Percentiles rank a stretch among this genome's conserved stretches.
phyloP scores from a whole-genome alignment of 1,140 invertebrate genomes.

The Acromyrmex echinatior region DNA sequence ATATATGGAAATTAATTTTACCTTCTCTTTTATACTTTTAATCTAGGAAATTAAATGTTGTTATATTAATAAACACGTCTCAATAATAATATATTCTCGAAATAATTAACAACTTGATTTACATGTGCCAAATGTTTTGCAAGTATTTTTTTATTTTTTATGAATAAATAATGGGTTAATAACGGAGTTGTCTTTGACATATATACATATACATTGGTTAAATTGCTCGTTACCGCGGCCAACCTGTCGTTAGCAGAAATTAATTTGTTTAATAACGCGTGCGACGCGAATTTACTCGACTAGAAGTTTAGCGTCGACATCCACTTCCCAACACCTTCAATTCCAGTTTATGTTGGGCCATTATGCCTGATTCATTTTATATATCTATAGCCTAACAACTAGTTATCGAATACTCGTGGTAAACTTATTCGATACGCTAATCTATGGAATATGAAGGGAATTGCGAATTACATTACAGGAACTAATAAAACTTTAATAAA shows the following conservation, averaged over 20 bases:
- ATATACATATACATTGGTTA: conserved; percentile 13
- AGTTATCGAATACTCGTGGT: not conserved
- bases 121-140: not conserved
- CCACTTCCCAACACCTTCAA: conserved; percentile 72
- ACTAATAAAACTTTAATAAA: conserved; percentile 47
- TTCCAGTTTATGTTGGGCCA: conserved; percentile 70
- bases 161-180: conserved; percentile 22
- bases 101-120: conserved; percentile 10
- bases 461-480: conserved; percentile 40
- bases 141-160: not conserved
- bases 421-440: conserved; percentile 61
- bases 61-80: not conserved
- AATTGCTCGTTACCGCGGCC: conserved; percentile 20
- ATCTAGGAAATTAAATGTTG: not conserved
- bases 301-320: conserved; percentile 60
- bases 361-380: conserved; percentile 71
- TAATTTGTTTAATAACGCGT: conserved; percentile 59
- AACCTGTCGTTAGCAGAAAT: conserved; percentile 58
- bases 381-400: conserved; percentile 3
- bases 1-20: not conserved
- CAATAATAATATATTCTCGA: conserved; percentile 21
- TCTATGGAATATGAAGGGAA: conserved; percentile 53
- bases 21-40: not conserved
- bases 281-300: conserved; percentile 30
- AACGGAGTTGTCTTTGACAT: conserved; percentile 37